A percentile compares a stretch with the other conserved stretches of the same genome.
Conservation (phyloP, 1,140 invertebrate genomes). For the roundworm (Caenorhabditis elegans) region DNA sequence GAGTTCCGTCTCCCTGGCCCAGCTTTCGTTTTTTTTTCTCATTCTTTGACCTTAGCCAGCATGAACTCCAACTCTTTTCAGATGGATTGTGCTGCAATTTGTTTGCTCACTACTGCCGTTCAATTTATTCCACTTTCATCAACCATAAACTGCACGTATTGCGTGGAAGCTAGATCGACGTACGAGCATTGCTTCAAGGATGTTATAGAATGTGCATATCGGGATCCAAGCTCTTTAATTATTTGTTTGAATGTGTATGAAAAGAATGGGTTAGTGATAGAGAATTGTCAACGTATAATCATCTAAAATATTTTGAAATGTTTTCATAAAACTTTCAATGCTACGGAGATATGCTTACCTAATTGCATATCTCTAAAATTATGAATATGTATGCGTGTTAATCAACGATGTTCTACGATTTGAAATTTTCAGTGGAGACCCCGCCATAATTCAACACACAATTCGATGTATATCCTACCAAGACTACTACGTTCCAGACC, state of each 20-base stretch:
- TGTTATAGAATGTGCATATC: constrained; percentile 31
- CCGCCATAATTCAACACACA: constrained; percentile 11
- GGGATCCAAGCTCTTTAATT: constrained; percentile 4
- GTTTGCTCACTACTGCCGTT: neutral
- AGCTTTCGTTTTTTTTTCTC: neutral
- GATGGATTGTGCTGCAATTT: constrained; percentile 31
- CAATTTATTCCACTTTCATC: neutral
- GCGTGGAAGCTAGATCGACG: neutral
- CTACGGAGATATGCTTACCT: no score
- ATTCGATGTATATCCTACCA: constrained; percentile 24
- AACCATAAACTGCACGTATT: constrained; percentile 18
- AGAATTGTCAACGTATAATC: no score
- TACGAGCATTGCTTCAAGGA: constrained; percentile 18
- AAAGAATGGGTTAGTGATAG: constrained; percentile 19
- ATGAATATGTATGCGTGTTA: no score
- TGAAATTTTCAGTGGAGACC: neutral
- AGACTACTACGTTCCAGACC: constrained; percentile 8
- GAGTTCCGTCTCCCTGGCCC: neutral
- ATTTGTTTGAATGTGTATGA: constrained; percentile 32
- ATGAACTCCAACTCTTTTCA: neutral
- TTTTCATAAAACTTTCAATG: no score
- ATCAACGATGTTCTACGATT: no score
- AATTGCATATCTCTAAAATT: no score
- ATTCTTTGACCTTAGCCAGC: neutral
- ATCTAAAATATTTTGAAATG: no score